Base-by-base conservation (phyloP, 2,797 vertebrate genomes). In the Alectoris magna region DNA sequence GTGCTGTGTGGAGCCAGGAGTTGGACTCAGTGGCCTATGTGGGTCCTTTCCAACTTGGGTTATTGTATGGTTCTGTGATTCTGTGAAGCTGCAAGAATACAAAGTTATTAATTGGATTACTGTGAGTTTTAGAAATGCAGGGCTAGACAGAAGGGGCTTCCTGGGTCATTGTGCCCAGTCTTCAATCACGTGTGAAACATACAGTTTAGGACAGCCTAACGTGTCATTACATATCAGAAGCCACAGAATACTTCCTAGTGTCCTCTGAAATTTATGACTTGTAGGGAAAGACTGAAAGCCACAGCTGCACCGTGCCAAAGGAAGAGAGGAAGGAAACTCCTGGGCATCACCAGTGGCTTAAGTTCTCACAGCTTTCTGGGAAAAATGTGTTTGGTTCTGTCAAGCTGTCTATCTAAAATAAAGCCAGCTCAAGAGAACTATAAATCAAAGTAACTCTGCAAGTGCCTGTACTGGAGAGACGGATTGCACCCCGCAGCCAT, bases 151-250 rank as follows among this genome's bases (percentile, higher is more conserved):
- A 69, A 67, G 18, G 16, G 21, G 8, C 14, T 13, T 83, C 31
- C 22, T 70, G 44, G 41, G 34, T 87, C 49, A 9, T 18, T 49
- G 34, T 49, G n/a, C 38, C 66, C 55, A 34, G 4, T 77, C 34
- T 82, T 79, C 66, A 69, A 34, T n/a, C 3, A 1, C 31, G 22
- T 38, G 10, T 0, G 0, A 68, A 90, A 58, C 4, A 1, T 27
- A 7, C 58, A 26, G 36, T 53, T 84, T 51, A 60, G 56, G 21
- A 68, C 27, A 63, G 27, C 26, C 43, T 82, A 59, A 39, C 1
- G 0, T 90, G 59, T 34, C 69, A 76, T 0, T 16, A 15, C 48
- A 34, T 83, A 39, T 27, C 15, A 60, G 29, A 8, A 10, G 13
- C 60, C 39, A 48, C 53, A 51, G 38, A 72, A n/a, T 68, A 27